A percentile compares a stretch with the other conserved stretches of the same genome.
Conservation (phyloP, 1,140 invertebrate genomes). For the Pectinophora gossypiella region DNA sequence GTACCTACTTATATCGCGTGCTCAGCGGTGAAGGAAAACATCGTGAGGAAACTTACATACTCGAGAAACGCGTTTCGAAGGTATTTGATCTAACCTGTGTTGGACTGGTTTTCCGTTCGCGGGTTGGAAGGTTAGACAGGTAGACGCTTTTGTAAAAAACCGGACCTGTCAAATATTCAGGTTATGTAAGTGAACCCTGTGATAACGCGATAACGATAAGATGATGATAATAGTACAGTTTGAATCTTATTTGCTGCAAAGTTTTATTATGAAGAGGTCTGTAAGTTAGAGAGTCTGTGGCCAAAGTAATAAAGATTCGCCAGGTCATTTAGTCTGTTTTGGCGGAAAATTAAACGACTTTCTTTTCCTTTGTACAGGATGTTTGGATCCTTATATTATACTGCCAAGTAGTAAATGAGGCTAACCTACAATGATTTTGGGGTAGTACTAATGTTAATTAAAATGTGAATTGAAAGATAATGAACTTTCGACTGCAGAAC, state of each 20-base stretch:
- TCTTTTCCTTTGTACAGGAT: constrained; percentile 20
- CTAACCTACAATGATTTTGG: neutral
- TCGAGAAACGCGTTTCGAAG: no score
- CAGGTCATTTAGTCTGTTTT: constrained; percentile 33
- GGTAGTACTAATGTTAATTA: neutral
- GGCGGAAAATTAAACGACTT: constrained; percentile 34
- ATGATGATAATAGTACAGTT: neutral
- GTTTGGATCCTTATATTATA: constrained; percentile 17
- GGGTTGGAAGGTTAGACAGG: no score
- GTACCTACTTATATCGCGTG: no score
- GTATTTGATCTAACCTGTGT: no score
- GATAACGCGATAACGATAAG: no score
- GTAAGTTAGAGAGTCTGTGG: neutral
- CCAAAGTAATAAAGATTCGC: constrained; percentile 5
- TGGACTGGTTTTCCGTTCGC: no score
- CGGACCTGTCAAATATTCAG: no score
- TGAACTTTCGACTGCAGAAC: no score
- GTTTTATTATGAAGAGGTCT: neutral
- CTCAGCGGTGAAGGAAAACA: no score
- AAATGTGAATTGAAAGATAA: no score
- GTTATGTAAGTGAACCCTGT: no score
- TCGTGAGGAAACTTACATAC: no score
- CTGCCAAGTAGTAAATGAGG: neutral
- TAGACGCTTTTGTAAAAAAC: neutral
- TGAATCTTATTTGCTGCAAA: neutral